Evolutionary conservation across 2,113 vertebrate species (phyloP).

Genomic region (Charadrius vociferus): DNA sequence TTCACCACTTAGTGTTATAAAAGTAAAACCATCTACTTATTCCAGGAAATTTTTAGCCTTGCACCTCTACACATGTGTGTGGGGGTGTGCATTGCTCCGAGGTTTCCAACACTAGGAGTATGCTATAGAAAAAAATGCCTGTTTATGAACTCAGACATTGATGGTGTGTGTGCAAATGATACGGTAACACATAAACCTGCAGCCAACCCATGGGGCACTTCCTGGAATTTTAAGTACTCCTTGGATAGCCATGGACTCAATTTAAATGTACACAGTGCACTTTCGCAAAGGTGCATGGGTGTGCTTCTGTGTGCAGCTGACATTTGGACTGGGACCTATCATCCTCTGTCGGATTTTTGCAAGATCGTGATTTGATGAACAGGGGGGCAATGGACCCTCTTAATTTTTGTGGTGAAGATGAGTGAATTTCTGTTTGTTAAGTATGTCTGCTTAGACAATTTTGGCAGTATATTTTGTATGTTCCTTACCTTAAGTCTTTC

Average conservation of each 20-base stretch:
- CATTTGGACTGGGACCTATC: neutral
- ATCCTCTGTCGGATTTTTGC: neutral
- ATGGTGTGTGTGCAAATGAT: neutral
- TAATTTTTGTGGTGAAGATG: neutral
- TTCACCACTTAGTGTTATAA: neutral
- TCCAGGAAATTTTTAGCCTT: neutral
- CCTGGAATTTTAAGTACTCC: neutral
- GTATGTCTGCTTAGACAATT: neutral
- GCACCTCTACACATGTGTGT: accelerated
- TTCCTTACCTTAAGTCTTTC: neutral
- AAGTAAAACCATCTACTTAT: neutral
- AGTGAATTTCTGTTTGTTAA: neutral
- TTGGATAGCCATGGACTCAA: neutral
- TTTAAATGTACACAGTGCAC: neutral
- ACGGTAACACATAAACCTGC: neutral
- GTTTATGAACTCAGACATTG: neutral
- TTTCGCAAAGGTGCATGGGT: neutral
- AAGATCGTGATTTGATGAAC: neutral
- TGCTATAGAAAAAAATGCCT: neutral
- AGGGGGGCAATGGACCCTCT: neutral
- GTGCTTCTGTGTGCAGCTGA: neutral
- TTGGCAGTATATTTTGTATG: neutral
- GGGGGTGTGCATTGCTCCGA: neutral
- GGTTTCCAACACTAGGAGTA: neutral
- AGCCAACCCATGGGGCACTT: neutral